phyloP scores from a whole-genome alignment of 2,113 vertebrate species.

The Balaeniceps rex region DNA sequence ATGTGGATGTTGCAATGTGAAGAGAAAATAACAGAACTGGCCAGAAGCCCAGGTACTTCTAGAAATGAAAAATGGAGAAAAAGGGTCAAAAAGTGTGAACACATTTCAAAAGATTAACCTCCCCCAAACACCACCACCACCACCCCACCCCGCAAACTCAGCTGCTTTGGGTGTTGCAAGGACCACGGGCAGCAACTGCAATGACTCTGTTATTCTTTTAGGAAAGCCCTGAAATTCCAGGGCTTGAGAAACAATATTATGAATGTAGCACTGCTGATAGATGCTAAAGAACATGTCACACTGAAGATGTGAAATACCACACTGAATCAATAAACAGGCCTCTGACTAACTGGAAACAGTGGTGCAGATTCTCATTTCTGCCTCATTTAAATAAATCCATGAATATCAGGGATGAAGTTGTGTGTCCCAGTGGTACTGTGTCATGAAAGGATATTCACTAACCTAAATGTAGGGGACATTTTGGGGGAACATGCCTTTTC shows the following conservation, averaged over 20 bases:
- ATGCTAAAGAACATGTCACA: neutral
- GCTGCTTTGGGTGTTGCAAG: neutral
- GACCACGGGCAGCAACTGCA: neutral
- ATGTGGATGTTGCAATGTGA: accelerated
- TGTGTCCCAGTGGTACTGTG: neutral
- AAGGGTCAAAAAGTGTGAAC: neutral
- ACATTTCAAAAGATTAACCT: neutral
- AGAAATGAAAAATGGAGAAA: neutral
- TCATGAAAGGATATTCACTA: neutral
- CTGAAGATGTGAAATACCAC: neutral
- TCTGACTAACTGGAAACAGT: neutral
- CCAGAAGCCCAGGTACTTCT: neutral
- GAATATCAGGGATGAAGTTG: neutral
- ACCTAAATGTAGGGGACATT: neutral
- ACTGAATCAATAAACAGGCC: neutral
- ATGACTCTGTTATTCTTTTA: neutral
- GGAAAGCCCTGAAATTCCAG: neutral
- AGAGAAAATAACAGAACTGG: neutral
- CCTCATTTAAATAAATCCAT: neutral
- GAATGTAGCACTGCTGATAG: neutral
- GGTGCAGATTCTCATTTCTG: neutral
- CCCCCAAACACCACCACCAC: neutral
- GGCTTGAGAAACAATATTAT: neutral
- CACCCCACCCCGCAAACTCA: neutral
- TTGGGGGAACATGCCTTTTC: neutral